Conservation (phyloP, 1,140 invertebrate species). For the Cotesia glomerata region DNA sequence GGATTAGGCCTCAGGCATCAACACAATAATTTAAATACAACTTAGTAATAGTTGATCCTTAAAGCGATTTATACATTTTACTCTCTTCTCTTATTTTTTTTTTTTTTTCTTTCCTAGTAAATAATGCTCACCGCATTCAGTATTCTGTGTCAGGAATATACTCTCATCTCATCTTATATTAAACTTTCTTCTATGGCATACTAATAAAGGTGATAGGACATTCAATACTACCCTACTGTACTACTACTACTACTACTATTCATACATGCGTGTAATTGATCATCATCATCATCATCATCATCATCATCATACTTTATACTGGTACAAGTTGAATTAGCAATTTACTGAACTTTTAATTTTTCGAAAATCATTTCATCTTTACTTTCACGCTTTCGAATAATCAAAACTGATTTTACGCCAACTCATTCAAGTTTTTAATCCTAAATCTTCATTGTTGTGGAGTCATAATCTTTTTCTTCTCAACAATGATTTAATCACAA, state of each 20-base stretch:
- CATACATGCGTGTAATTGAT: no score
- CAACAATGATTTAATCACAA: no score
- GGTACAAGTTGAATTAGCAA: constrained; percentile 1
- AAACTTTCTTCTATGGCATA: constrained; percentile 20
- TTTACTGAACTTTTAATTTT: neutral
- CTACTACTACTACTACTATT: neutral
- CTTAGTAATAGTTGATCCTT: neutral
- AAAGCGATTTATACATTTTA: neutral
- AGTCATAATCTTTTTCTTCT: no score
- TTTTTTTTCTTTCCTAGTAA: neutral
- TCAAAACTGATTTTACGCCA: neutral
- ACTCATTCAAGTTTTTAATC: neutral
- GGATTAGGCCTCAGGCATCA: neutral
- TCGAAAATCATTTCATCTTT: neutral
- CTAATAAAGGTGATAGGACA: constrained; percentile 17
- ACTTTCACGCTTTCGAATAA: constrained; percentile 4
- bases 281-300: no score
- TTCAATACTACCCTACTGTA: neutral
- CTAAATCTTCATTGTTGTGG: neutral
- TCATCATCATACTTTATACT: neutral
- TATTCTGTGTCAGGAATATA: no score
- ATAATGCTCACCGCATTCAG: no score
- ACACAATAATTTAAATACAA: neutral
- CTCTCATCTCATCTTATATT: neutral
- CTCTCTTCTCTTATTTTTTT: neutral